phyloP scores from a whole-genome alignment of 2,113 vertebrate species.

The Rhynchomys soricoides region DNA sequence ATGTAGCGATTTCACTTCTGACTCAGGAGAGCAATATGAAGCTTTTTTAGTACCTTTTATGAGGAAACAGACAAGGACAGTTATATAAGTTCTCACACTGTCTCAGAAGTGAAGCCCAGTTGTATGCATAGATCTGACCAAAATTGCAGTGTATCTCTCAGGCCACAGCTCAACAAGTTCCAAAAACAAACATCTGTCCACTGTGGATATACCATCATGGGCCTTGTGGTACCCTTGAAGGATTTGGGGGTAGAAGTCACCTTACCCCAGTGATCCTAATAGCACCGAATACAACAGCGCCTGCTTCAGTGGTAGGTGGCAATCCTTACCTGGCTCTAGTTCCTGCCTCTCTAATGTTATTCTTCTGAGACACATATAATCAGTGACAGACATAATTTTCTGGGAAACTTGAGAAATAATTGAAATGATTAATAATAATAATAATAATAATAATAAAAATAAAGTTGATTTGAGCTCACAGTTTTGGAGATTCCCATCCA shows the following conservation, averaged over 20 bases:
- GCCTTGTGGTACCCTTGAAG: rapidly evolving
- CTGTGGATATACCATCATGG: rapidly evolving
- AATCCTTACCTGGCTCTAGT: background rate
- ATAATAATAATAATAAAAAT: too few relatives aligned
- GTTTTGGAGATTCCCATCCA: background rate
- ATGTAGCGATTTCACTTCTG: background rate
- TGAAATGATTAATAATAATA: background rate
- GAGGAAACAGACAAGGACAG: background rate
- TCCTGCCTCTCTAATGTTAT: background rate
- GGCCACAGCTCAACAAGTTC: too few relatives aligned
- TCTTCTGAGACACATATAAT: background rate
- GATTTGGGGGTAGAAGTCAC: background rate
- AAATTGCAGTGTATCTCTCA: background rate
- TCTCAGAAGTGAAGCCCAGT: background rate
- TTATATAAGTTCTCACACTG: background rate
- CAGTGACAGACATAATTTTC: background rate
- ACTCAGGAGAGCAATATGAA: background rate
- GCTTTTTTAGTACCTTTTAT: background rate
- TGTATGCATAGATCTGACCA: background rate
- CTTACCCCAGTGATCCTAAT: background rate
- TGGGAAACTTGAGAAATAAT: background rate
- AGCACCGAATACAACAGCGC: background rate
- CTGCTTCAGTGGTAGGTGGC: background rate
- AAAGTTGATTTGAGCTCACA: background rate
- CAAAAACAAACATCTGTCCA: background rate